Evolutionary conservation across 92 coral and sea anemone species (phyloP).

Genomic region (Epizoanthus rinbou): DNA sequence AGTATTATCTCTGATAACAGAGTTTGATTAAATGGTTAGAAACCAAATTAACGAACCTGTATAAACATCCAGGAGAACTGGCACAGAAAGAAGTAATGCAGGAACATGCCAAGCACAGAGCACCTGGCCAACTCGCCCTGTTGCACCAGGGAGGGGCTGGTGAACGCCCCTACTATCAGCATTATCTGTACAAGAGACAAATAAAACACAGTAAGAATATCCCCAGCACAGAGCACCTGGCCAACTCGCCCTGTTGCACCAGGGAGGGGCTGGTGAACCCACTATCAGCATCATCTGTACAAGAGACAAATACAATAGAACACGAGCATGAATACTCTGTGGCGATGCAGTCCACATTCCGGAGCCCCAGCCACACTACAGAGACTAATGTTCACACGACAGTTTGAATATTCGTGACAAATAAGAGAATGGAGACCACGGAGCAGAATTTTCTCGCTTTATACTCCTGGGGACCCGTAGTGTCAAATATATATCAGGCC

Average conservation of each 20-base stretch:
- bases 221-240: slow-evolving; percentile 87
- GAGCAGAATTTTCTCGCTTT: too few relatives aligned
- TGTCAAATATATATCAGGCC: too few relatives aligned
- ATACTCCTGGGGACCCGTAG: too few relatives aligned
- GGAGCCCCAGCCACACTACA: too few relatives aligned
- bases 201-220: slow-evolving; percentile 42
- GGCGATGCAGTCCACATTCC: too few relatives aligned
- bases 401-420: too few relatives aligned
- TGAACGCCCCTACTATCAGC: slow-evolving; percentile 87
- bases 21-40: too few relatives aligned
- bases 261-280: slow-evolving; percentile 85
- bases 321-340: too few relatives aligned
- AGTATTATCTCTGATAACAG: too few relatives aligned
- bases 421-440: too few relatives aligned
- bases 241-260: slow-evolving; percentile 64
- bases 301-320: not conserved
- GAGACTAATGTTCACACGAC: too few relatives aligned
- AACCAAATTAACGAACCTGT: slow-evolving; percentile 59
- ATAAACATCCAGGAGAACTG: slow-evolving; percentile 98
- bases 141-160: slow-evolving; percentile 78
- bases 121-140: slow-evolving; percentile 75
- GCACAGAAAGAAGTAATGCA: slow-evolving; percentile 95
- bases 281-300: slow-evolving; percentile 70
- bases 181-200: slow-evolving; percentile 41
- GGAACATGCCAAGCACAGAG: slow-evolving; percentile 85